Evolutionary conservation across 2,888 invertebrate genomes (phyloP), one percentile per base, ranked within the genome.

Genomic region (Melitaea athalia): DNA sequence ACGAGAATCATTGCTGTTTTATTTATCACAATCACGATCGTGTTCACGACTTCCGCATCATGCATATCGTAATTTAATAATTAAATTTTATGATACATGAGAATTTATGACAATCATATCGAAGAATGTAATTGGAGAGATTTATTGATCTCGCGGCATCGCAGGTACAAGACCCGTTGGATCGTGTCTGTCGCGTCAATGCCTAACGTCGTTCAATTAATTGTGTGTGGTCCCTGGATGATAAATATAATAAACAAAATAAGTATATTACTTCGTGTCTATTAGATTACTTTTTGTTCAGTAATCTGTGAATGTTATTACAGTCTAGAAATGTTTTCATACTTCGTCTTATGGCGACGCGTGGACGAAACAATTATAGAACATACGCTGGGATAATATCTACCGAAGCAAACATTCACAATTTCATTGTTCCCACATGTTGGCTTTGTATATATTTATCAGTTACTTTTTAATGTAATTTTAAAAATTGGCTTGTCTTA

Each of bases 21-120:
- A 78, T 87, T 89, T 86, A 84, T 82, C 80, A 73, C 77, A 83
- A 84, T 81, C 86, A 86, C 86, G 85, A 88, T 81, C 80, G 79
- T 77, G 79, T 82, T 79, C 88, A 87, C 85, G 85, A 89, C 89
- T 92, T 91, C 91, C 91, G 92, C 87, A 77, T 91, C 86, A 85
- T 86, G 89, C 83, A 79, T 79, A 79, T 81, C 80, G 81, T 84
- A 85, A 87, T 85, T 87, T 82, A 64, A 85, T 83, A 87, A 87
- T 88, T 86, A 85, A 84, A 83, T 47, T 85, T 85, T 85, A 84
- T 80, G 82, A 82, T 81, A 79, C 81, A 79, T 69, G 75, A 76
- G 75, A 79, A 86, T 84, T 85, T 85, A 85, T 85, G 75, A 78
- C 75, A 70, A 70, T 78, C 75, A 76, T 74, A 73, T 42, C n/a